phyloP scores from a whole-genome alignment of 2,113 vertebrate genomes.

The Aldabrachelys gigantea region DNA sequence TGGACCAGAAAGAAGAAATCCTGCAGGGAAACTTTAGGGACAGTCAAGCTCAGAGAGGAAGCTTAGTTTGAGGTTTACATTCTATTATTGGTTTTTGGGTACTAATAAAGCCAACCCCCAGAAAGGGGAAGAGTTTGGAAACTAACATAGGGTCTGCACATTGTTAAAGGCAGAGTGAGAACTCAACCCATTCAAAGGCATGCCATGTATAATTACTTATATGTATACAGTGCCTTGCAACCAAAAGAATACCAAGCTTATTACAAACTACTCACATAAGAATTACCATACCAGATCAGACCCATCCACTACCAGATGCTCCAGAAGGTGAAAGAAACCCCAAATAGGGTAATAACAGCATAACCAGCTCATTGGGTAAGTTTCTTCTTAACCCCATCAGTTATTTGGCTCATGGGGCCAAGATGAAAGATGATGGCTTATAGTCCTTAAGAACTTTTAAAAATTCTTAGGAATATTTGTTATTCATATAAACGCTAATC shows the following conservation, averaged over 20 bases:
- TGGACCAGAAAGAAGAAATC: background rate
- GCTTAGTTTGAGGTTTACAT: background rate
- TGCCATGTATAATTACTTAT: constrained; percentile 7
- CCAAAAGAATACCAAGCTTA: background rate
- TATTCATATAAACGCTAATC: background rate
- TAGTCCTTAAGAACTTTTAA: background rate
- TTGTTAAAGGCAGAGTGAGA: background rate
- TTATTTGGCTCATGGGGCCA: fast-evolving
- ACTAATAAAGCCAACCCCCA: background rate
- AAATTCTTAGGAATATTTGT: background rate
- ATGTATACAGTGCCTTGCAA: background rate
- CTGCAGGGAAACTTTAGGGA: background rate
- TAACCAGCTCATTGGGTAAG: background rate
- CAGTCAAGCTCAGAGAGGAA: background rate
- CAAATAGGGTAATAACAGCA: background rate
- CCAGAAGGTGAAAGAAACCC: background rate
- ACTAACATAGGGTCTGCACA: background rate
- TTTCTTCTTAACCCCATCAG: background rate
- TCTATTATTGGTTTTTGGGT: background rate
- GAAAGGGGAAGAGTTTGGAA: background rate
- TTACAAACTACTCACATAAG: background rate
- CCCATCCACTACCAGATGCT: background rate
- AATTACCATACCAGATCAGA: background rate
- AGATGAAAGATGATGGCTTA: background rate
- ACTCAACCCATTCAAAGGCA: background rate